Conservation (phyloP, 2,888 invertebrate genomes). For the Buathra laborator region DNA sequence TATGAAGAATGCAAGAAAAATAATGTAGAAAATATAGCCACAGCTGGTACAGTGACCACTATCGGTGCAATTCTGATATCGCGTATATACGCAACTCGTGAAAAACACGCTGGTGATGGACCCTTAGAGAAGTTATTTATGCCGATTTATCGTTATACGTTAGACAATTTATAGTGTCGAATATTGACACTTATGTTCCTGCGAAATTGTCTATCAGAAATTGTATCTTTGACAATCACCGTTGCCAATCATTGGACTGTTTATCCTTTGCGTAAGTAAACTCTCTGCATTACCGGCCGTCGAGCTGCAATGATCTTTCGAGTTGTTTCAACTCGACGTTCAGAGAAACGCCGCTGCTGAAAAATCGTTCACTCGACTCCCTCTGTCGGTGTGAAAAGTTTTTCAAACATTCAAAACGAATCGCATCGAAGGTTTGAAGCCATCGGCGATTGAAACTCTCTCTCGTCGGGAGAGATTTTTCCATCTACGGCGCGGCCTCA, state of each 20-base stretch:
- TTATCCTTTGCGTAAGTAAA: constrained; percentile 6
- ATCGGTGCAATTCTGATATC: too few relatives aligned
- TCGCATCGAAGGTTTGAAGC: neutral
- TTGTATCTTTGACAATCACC: neutral
- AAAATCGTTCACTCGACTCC: neutral
- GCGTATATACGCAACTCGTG: too few relatives aligned
- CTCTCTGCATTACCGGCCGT: constrained; percentile 32
- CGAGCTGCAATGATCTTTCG: neutral
- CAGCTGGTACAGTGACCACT: constrained; percentile 15
- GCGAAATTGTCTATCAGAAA: too few relatives aligned
- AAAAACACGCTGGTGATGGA: too few relatives aligned
- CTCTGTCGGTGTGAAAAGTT: constrained; percentile 9
- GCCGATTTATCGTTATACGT: too few relatives aligned
- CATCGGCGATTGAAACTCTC: neutral
- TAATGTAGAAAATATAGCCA: neutral
- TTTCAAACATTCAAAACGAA: constrained; percentile 1
- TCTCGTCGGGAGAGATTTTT: neutral
- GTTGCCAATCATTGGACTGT: neutral
- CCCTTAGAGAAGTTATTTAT: too few relatives aligned
- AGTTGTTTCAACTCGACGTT: constrained; percentile 21
- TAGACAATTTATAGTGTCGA: too few relatives aligned
- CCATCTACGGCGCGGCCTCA: constrained; percentile 30
- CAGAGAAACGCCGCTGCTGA: neutral
- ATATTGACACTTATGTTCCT: too few relatives aligned
- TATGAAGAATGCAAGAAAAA: neutral